Base-by-base conservation (phyloP, 2,113 vertebrate species). In the Psilopsiagon aurifrons region DNA sequence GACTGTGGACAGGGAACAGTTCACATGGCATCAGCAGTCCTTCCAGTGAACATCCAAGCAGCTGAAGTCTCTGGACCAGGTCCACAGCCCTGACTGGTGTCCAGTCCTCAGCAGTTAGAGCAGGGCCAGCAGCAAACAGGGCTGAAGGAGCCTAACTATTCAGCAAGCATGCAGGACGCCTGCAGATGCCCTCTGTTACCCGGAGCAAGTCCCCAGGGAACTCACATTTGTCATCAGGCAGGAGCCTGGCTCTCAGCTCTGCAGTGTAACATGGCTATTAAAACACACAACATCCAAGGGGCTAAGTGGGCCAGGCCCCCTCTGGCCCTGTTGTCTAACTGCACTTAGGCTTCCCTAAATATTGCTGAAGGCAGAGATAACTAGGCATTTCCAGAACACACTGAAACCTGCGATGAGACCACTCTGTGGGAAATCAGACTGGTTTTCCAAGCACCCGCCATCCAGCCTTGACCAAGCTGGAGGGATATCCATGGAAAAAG, bases 361-460 rank as follows among this genome's bases (percentile, higher is more conserved):
- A 59, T 31, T 83, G 52, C 81, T 66, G 69, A 86, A 76, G 64
- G 82, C 46, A 95, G 70, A 92, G 92, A 95, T 86, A 95, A 83
- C 54, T 4, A 68, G 35, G 64, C 76, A 71, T 62, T 90, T 90
- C 80, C 84, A 89, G 75, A 62, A 51, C 19, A 51, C 62, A 59
- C 1, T 17, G 10, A 60, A 86, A 84, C 33, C 59, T 52, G n/a
- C 18, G 49, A 66, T 60, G 35, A 2, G 25, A 49, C 78, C n/a
- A 7, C 76, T 67, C 88, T 76, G 63, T 28, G 44, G 27, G 39
- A 68, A 88, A 60, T 67, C 76, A 80, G 81, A 63, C 15, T 37
- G 60, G 35, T 88, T 86, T 94, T 47, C 73, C 63, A 80, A 12
- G 44, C 11, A 2, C 46, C 27, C 3, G 0, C 6, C 52, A 25